A percentile compares a stretch with the other conserved stretches of the same genome.
Evolutionary conservation across 2,113 vertebrate species (phyloP).

Genomic region (Carettochelys insculpta): DNA sequence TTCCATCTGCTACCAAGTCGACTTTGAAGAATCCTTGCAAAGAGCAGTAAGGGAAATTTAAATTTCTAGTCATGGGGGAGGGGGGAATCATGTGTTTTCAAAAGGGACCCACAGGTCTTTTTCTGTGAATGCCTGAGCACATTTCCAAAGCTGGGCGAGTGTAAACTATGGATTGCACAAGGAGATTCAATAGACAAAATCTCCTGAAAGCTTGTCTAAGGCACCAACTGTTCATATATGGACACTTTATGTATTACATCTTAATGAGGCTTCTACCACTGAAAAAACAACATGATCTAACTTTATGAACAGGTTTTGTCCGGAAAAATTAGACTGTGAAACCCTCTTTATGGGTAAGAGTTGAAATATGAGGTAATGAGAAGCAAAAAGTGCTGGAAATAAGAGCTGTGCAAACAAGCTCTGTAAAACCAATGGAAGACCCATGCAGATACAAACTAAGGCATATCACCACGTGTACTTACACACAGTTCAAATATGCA

Average conservation of each 20-base stretch:
- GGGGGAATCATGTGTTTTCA: slow-evolving; percentile 55
- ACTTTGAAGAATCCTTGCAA: slow-evolving; percentile 74
- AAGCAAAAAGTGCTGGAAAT: background rate
- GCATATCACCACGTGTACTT: background rate
- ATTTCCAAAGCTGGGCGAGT: slow-evolving; percentile 37
- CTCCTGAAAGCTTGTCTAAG: slow-evolving; percentile 36
- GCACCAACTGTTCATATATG: slow-evolving; percentile 2
- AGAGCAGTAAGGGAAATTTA: slow-evolving; percentile 62
- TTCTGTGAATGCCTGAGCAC: slow-evolving; percentile 42
- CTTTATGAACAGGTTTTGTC: background rate
- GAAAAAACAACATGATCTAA: background rate
- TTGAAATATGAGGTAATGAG: background rate
- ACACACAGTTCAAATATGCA: slow-evolving; percentile 25
- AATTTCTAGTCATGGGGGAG: slow-evolving; percentile 2
- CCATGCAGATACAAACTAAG: slow-evolving; percentile 13
- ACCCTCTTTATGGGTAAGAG: background rate
- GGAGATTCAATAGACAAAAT: slow-evolving; percentile 41
- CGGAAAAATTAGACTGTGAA: slow-evolving; percentile 5
- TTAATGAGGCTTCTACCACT: background rate
- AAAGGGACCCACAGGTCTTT: slow-evolving; percentile 55
- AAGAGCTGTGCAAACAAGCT: slow-evolving; percentile 14
- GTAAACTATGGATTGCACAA: slow-evolving; percentile 47
- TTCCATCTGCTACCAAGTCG: slow-evolving; percentile 69
- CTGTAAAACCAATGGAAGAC: slow-evolving; percentile 21
- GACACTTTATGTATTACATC: background rate